Evolutionary conservation across 35 echinoderm and acorn worm species (phyloP).

Genomic region (Nesometra sesokonis): DNA sequence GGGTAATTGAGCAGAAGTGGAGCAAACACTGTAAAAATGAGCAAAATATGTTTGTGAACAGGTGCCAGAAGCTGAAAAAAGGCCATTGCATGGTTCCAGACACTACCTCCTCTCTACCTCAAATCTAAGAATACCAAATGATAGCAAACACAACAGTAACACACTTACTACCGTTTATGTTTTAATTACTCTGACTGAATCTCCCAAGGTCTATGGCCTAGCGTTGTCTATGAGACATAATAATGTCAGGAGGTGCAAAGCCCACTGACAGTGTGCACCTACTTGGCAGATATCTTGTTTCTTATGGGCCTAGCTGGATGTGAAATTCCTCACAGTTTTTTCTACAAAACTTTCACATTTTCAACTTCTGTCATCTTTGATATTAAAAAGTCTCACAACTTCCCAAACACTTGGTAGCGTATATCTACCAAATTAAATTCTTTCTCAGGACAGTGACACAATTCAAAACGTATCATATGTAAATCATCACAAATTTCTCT

Average conservation of each 20-base stretch:
- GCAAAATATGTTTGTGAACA: neutral
- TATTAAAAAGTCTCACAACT: too few relatives aligned
- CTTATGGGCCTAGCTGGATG: neutral
- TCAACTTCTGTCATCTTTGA: too few relatives aligned
- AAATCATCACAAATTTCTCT: too few relatives aligned
- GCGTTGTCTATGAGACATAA: neutral
- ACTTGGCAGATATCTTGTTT: neutral
- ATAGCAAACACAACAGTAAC: neutral
- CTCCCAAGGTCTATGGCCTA: neutral
- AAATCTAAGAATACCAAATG: neutral
- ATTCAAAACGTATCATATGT: too few relatives aligned
- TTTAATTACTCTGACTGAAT: too few relatives aligned
- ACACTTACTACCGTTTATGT: too few relatives aligned
- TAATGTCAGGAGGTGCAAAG: neutral
- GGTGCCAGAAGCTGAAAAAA: neutral
- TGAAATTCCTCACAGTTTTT: neutral
- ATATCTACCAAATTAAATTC: too few relatives aligned
- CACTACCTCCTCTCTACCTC: neutral
- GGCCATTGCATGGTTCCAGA: neutral
- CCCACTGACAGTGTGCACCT: neutral
- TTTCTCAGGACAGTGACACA: too few relatives aligned
- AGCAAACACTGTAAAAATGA: neutral
- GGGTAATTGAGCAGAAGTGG: neutral
- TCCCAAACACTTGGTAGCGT: too few relatives aligned
- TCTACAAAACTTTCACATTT: neutral